Evolutionary conservation across 2,888 invertebrate species (phyloP).

Genomic region (Crocallis elinguaria): DNA sequence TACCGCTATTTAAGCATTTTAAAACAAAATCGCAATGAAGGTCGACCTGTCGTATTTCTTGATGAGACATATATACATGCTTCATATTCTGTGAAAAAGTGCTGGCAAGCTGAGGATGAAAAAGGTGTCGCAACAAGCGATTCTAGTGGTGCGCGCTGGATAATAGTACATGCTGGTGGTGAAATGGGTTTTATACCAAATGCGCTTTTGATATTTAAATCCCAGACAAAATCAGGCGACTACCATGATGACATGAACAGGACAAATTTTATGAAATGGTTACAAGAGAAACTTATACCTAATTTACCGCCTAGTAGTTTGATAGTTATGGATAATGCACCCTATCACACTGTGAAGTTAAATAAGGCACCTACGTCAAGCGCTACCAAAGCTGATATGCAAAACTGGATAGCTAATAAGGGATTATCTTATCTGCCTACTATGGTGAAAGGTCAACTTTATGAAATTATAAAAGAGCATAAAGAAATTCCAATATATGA

Average conservation of each 20-base stretch:
- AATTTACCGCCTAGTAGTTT: too few relatives aligned
- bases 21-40: constrained; percentile 6
- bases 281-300: constrained; percentile 23
- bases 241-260: too few relatives aligned
- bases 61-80: constrained; percentile 14
- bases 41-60: constrained; percentile 9
- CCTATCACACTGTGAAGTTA: constrained; percentile 16
- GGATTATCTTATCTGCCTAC: constrained; percentile 8
- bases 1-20: constrained; percentile 1
- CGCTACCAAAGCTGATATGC: constrained; percentile 1
- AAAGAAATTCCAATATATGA: constrained; percentile 35
- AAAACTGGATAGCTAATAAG: constrained; percentile 5
- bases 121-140: neutral
- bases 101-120: neutral
- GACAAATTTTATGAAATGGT: too few relatives aligned
- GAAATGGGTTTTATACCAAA: constrained; percentile 26
- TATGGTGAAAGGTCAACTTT: constrained; percentile 29
- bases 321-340: constrained; percentile 22
- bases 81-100: neutral
- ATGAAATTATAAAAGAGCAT: constrained; percentile 33
- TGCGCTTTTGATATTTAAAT: constrained; percentile 21
- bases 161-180: constrained; percentile 19
- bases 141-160: neutral
- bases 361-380: constrained; percentile 22
- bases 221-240: too few relatives aligned